These are phyloP conservation scores for Sula dactylatra DNA, from an alignment of 2,113 vertebrate genomes.

Conservation along the genomic window DNA sequence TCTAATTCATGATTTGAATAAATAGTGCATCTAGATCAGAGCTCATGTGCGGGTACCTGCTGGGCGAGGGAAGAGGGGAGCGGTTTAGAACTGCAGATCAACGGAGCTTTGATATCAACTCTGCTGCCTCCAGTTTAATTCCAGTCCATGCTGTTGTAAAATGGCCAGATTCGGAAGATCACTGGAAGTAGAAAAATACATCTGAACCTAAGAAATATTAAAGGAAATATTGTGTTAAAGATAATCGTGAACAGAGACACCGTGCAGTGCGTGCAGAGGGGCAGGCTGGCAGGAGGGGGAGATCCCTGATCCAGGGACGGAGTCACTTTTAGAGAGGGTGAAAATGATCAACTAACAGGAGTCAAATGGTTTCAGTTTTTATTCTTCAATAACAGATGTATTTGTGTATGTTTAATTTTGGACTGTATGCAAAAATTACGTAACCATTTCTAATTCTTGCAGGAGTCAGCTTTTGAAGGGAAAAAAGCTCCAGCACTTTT, in stretches of 20 bases:
- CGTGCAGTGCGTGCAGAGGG: accelerated
- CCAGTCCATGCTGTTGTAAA: not conserved
- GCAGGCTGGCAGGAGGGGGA: not conserved
- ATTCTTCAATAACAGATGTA: not conserved
- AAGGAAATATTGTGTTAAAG: not conserved
- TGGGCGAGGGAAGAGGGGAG: not conserved
- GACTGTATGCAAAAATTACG: not conserved
- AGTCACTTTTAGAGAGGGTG: not conserved
- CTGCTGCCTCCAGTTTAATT: not conserved
- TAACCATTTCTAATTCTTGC: not conserved
- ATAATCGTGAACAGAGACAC: accelerated
- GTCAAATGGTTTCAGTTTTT: not conserved
- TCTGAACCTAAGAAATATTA: not conserved
- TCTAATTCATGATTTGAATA: not conserved
- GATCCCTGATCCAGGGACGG: not conserved
- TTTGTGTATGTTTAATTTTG: not conserved
- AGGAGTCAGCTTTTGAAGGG: not conserved
- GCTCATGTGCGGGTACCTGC: accelerated
- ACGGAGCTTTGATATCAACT: not conserved
- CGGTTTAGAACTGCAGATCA: not conserved
- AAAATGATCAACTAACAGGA: not conserved
- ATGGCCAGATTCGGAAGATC: not conserved
- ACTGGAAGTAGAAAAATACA: not conserved
- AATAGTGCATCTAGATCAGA: not conserved
- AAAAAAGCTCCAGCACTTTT: not conserved